phyloP scores from a whole-genome alignment of 2,113 vertebrate species.

The cattle (Bos taurus) region DNA sequence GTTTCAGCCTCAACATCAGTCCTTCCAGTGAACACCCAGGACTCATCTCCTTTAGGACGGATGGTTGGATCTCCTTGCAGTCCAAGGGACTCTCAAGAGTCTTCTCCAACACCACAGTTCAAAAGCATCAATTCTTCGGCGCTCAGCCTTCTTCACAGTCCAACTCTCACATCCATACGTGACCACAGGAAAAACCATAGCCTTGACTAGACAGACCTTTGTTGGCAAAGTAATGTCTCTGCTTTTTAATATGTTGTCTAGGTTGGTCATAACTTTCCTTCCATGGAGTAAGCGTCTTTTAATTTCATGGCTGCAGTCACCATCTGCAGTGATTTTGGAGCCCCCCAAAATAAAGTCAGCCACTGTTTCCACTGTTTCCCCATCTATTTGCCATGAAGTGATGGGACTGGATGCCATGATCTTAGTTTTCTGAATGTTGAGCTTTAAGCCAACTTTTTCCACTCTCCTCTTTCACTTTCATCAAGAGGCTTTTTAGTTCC shows the following conservation, averaged over 20 bases:
- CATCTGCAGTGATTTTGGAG: background rate
- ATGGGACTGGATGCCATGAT: background rate
- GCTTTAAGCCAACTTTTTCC: background rate
- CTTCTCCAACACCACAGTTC: background rate
- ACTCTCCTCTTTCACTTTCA: background rate
- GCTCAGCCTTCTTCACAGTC: background rate
- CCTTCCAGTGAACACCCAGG: background rate
- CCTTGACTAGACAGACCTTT: accelerated
- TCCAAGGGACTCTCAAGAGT: background rate
- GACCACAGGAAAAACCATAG: background rate
- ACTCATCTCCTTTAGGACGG: background rate
- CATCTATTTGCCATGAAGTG: background rate
- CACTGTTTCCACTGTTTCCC: background rate
- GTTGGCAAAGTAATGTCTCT: background rate
- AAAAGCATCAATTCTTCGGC: background rate
- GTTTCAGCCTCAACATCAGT: background rate
- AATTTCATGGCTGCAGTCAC: background rate
- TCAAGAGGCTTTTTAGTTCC: background rate
- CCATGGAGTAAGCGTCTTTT: background rate
- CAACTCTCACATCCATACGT: background rate
- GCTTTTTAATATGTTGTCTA: background rate
- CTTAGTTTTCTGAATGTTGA: background rate
- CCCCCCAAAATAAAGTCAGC: accelerated
- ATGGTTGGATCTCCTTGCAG: background rate
- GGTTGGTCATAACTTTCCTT: background rate